phyloP scores from a whole-genome alignment of 2,797 vertebrate genomes.

The Spinus pinus region DNA sequence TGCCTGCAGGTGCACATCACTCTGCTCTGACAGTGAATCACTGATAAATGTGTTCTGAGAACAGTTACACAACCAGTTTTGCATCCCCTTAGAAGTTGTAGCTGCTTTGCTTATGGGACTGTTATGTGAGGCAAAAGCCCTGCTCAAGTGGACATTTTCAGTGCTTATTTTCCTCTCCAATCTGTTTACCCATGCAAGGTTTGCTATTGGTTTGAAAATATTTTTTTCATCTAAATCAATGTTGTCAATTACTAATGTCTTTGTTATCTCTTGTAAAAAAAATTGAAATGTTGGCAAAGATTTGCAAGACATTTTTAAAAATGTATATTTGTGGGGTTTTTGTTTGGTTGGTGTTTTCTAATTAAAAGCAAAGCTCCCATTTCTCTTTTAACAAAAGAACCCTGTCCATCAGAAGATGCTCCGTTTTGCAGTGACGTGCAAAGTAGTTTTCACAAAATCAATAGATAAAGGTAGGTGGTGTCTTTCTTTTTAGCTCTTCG shows the following conservation, averaged over 20 bases:
- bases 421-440: neutral
- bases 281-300: neutral
- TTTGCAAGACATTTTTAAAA: neutral
- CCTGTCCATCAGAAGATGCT: neutral
- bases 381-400: neutral
- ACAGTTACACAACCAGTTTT: conserved; percentile 16
- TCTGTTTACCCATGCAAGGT: neutral
- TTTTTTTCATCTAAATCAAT: neutral
- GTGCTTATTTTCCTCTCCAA: neutral
- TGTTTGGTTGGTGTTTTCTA: neutral
- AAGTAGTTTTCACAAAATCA: neutral
- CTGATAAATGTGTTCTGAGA: neutral
- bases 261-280: neutral
- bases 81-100: neutral
- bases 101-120: neutral
- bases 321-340: accelerated
- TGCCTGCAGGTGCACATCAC: neutral
- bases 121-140: neutral
- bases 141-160: neutral
- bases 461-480: neutral
- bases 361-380: neutral
- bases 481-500: neutral
- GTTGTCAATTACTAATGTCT: neutral
- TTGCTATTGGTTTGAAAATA: neutral
- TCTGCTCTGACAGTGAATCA: neutral